Evolutionary conservation across 2,888 invertebrate genomes (phyloP).

Genomic region (Troides oblongomaculatus): DNA sequence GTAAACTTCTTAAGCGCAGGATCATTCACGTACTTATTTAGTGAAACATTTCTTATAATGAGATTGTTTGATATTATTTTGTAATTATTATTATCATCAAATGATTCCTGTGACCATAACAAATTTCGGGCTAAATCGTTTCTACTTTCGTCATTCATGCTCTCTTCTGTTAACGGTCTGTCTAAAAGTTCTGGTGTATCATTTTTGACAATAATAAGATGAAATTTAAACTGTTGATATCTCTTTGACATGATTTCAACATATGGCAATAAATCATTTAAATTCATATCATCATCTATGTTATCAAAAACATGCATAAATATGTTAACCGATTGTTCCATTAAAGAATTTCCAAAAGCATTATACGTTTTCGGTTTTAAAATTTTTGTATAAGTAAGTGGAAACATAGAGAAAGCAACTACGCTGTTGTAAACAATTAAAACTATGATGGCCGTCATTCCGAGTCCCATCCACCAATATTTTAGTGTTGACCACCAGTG

Average conservation of each 20-base stretch:
- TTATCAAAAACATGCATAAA: slow-evolving; percentile 61
- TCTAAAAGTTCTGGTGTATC: slow-evolving; percentile 44
- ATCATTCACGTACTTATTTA: slow-evolving; percentile 54
- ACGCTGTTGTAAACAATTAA: slow-evolving; percentile 64
- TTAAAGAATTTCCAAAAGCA: slow-evolving; percentile 29
- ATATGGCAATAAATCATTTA: slow-evolving; percentile 54
- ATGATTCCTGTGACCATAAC: slow-evolving; percentile 45
- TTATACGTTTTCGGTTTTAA: slow-evolving; percentile 36
- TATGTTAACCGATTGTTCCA: slow-evolving; percentile 39
- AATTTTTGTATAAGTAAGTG: slow-evolving; percentile 37
- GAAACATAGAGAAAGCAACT: slow-evolving; percentile 51
- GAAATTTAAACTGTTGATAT: slow-evolving; percentile 53
- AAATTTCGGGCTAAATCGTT: slow-evolving; percentile 61
- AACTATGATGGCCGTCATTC: slow-evolving; percentile 59
- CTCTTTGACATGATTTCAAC: slow-evolving; percentile 53
- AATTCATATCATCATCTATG: slow-evolving; percentile 45
- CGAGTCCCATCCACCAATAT: slow-evolving; percentile 67
- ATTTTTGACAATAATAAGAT: slow-evolving; percentile 57
- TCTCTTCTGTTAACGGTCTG: slow-evolving; percentile 16
- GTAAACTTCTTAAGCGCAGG: slow-evolving; percentile 61
- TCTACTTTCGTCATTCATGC: slow-evolving; percentile 50
- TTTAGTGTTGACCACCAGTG: slow-evolving; percentile 60
- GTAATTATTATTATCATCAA: slow-evolving; percentile 34
- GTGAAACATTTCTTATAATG: slow-evolving; percentile 47
- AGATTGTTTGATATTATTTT: slow-evolving; percentile 40